These are phyloP conservation scores for Cottus gobio DNA, from an alignment of 2,113 vertebrate genomes.

Conservation along the genomic window DNA sequence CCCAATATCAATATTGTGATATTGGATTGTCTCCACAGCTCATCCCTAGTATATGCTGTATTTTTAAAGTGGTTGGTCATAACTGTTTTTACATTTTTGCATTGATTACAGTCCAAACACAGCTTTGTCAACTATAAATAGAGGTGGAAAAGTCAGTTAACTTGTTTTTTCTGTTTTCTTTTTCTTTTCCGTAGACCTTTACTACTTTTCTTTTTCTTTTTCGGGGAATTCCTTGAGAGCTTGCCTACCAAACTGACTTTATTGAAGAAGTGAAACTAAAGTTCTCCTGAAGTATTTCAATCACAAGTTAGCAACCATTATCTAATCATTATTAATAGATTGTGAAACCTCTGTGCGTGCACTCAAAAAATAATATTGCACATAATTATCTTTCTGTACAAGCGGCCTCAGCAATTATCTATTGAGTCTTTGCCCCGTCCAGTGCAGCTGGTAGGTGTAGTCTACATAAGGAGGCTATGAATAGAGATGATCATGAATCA, in stretches of 20 bases:
- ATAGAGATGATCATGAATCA: slow-evolving; percentile 55
- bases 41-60: not conserved
- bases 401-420: not conserved
- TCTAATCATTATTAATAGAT: not conserved
- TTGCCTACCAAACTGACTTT: not conserved
- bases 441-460: slow-evolving; percentile 50
- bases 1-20: not conserved
- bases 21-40: not conserved
- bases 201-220: not conserved
- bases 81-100: not conserved
- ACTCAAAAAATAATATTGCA: not conserved
- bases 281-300: not conserved
- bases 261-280: not conserved
- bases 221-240: not conserved
- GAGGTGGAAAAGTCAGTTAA: not conserved
- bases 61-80: not conserved
- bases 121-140: not conserved
- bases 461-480: slow-evolving; percentile 26
- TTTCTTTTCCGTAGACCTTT: not conserved
- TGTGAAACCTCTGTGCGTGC: not conserved
- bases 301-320: not conserved
- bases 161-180: not conserved
- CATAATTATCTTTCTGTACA: not conserved
- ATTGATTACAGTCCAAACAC: not conserved
- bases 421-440: not conserved